phyloP scores from a whole-genome alignment of 37 sponge, comb jelly and placozoan genomes.

The Corticium candelabrum region DNA sequence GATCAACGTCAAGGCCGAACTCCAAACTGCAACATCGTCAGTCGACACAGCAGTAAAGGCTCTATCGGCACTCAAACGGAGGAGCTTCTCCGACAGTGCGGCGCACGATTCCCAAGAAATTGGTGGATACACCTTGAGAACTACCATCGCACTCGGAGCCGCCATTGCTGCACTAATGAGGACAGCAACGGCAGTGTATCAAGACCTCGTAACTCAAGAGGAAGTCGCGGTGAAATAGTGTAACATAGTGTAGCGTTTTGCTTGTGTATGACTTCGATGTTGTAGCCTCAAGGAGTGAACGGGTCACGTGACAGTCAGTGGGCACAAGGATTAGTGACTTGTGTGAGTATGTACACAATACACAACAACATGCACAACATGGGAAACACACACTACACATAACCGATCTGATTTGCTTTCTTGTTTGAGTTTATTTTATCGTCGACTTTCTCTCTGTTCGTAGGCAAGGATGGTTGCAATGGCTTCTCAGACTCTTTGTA shows the following conservation, averaged over 20 bases:
- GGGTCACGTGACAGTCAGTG: constrained; percentile 77
- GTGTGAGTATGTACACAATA: too few species aligned
- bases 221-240: constrained; percentile 19
- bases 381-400: background rate
- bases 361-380: too few species aligned
- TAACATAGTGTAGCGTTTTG: background rate
- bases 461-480: constrained; percentile 88
- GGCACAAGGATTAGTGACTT: constrained; percentile 93
- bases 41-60: constrained; percentile 95
- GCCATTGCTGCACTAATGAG: constrained; percentile 22
- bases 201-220: constrained; percentile 24
- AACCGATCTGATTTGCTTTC: background rate
- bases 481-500: constrained; percentile 85
- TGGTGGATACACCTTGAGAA: too few species aligned
- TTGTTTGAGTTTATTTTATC: constrained; percentile 2
- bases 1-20: constrained; percentile 87
- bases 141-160: constrained; percentile 16
- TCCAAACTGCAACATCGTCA: constrained; percentile 85
- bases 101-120: constrained; percentile 16
- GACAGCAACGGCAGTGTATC: constrained; percentile 19
- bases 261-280: constrained; percentile 12
- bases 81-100: constrained; percentile 10
- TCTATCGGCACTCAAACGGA: constrained; percentile 67
- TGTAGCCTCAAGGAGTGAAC: constrained; percentile 14
- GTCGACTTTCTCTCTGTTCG: background rate